Percentiles rank a stretch among this genome's conserved stretches.
phyloP scores from a whole-genome alignment of 2,113 vertebrate genomes.

The Monopterus albus region DNA sequence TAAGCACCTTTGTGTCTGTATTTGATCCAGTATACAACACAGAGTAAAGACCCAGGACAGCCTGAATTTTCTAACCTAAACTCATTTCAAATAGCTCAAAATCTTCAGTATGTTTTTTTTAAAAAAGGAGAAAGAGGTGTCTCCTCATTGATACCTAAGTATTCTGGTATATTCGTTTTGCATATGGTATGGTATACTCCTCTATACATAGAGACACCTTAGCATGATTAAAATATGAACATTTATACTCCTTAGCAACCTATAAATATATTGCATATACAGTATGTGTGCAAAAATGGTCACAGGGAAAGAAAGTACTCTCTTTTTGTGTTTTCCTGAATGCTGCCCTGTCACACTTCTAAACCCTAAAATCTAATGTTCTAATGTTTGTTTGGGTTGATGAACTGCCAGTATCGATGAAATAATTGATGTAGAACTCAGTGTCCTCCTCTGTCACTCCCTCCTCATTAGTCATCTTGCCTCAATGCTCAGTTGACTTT shows the following conservation, averaged over 20 bases:
- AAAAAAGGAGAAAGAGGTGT: constrained; percentile 11
- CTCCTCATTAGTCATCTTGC: constrained; percentile 72
- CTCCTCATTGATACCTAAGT: constrained; percentile 23
- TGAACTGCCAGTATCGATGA: constrained; percentile 77
- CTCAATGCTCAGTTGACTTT: constrained; percentile 69
- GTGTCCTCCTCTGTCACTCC: constrained; percentile 69
- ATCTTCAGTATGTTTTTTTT: constrained; percentile 20
- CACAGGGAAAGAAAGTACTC: not conserved
- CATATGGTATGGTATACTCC: not conserved
- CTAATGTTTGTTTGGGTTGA: constrained; percentile 73
- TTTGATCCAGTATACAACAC: not conserved
- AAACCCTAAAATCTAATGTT: constrained; percentile 55
- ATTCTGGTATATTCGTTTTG: too few species aligned
- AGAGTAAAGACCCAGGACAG: not conserved
- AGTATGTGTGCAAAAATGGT: too few species aligned
- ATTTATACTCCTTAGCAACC: not conserved
- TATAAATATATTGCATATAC: constrained; percentile 1
- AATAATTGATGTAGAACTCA: constrained; percentile 71
- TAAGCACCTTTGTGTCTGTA: constrained; percentile 8
- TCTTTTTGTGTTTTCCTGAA: not conserved
- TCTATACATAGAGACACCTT: constrained; percentile 25
- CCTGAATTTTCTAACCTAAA: constrained; percentile 25
- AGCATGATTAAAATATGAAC: not conserved
- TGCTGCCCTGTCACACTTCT: not conserved
- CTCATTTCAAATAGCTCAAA: constrained; percentile 15